phyloP scores from a whole-genome alignment of 2,797 vertebrate species.

The Betta splendens region DNA sequence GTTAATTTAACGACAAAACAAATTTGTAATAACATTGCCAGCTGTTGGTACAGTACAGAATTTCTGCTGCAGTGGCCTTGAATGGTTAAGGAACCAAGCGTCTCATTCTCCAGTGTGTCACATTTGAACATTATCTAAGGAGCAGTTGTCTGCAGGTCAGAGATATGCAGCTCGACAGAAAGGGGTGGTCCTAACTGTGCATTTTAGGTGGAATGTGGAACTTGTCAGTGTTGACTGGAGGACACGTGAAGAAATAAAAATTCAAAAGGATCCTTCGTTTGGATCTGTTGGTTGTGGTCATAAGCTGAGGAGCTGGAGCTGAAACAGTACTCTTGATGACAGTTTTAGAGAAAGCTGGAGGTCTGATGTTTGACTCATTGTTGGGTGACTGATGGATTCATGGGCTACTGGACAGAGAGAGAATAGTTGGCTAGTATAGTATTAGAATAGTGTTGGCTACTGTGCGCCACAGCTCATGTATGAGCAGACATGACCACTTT shows the following conservation, averaged over 20 bases:
- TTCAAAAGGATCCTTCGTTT: not conserved
- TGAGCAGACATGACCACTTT: too few species aligned
- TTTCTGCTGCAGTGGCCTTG: not conserved
- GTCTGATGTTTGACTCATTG: constrained; percentile 1
- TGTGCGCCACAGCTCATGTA: constrained; percentile 9
- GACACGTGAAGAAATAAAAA: not conserved
- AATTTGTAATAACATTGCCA: too few species aligned
- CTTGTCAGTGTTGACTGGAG: not conserved
- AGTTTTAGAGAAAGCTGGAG: not conserved
- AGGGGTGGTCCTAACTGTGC: constrained; percentile 20
- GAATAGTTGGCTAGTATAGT: too few species aligned
- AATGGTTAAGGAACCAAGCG: constrained; percentile 12
- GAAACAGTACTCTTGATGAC: constrained; percentile 1
- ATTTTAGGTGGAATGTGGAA: not conserved
- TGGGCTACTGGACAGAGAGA: not conserved
- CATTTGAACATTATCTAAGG: constrained; percentile 56
- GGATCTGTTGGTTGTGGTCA: constrained; percentile 1
- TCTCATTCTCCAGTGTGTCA: constrained; percentile 7
- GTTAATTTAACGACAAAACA: too few species aligned
- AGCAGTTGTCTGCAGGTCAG: constrained; percentile 68
- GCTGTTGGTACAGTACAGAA: too few species aligned
- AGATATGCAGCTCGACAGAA: constrained; percentile 72
- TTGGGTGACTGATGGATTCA: constrained; percentile 16
- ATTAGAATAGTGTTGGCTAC: too few species aligned
- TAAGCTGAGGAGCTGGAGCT: not conserved